Base-by-base conservation (phyloP, 2,888 invertebrate genomes). In the Cosmopolites sordidus region DNA sequence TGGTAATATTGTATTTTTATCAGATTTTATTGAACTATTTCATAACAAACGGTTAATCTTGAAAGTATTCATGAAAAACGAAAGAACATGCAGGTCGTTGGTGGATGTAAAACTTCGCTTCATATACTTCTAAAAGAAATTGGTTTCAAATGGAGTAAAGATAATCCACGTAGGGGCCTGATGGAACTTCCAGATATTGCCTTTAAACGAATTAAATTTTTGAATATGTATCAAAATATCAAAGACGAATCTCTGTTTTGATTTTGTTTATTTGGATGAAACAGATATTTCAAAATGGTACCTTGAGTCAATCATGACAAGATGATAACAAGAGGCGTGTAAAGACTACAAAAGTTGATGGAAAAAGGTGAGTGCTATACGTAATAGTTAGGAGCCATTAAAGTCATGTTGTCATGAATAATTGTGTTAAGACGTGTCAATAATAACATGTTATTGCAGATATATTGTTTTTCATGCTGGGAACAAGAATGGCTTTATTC, bases 191-290 rank as follows among this genome's bases (percentile, higher is more conserved):
- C 46, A 8, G n/a, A 46, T 27, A 27, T 45, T 27, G 45, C 40
- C 29, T 38, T 27, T n/a, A n/a, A n/a, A n/a, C n/a, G n/a, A n/a
- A n/a, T n/a, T n/a, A n/a, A n/a, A n/a, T 50, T 49, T 38, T 40
- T 49, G 16, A 42, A 43, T 30, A 8, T 11, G 8, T 51, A 55
- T 39, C 43, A 27, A 12, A 16, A 45, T 40, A 18, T 11, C 6
- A 37, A 37, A 16, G 16, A 49, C 39, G 54, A 54, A 18, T 5
- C 6, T 11, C 14, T 50, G n/a, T 3, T 43, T 33, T 29, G 11
- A 51, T 16, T 51, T 55, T 47, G 47, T 51, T n/a, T 55, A 41
- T 38, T 12, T 47, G 9, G 42, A 49, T 42, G 54, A 52, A 17
- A 52, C 47, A 47, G 51, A 50, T 55, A 22, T 55, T 48, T 17